Evolutionary conservation across 1,140 invertebrate species (phyloP), one percentile per base, ranked within the genome.

Genomic region (Manduca sexta): DNA sequence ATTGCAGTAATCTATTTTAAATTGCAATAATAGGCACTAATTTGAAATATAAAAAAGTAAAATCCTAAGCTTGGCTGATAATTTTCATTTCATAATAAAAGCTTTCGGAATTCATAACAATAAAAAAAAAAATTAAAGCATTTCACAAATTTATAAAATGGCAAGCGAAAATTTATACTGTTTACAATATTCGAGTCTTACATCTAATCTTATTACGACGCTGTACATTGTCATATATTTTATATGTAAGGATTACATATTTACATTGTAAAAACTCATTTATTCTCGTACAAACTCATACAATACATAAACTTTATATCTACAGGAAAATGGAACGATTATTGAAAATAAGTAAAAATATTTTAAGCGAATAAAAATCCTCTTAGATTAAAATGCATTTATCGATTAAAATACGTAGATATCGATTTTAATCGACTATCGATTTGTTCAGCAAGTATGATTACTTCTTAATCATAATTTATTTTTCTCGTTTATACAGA

Each of bases 201-300:
- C 49, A 60, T 45, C 21, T 44, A 30, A 45, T 13, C 30, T 31
- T 51, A 56, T 14, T 41, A 48, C 46, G 54, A 56, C 39, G 52
- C 49, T 65, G 54, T 61, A 63, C 57, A 64, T 56, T 56, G 55
- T 54, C 40, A 53, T 51, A 54, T 45, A 60, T 26, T 49, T 57
- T 62, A 11, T 52, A 60, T 40, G 50, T 46, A 38, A 52, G 56
- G 51, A 60, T 41, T 53, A 57, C 50, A 57, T 74, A 71, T 74
- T 69, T 71, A 71, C 71, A 74, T 2, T 44, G 12, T 17, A 49
- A 61, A 56, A 60, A 43, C 14, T 63, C 31, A 62, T 60, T 61
- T 55, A 29, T 60, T 66, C 65, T 66, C 60, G 66, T 49, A 40
- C 16, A 18, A 38, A 38, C 35, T 15, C 35, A 38, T 14, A 18